phyloP scores from a whole-genome alignment of 2,888 invertebrate species.

The Leistus spinibarbis region DNA sequence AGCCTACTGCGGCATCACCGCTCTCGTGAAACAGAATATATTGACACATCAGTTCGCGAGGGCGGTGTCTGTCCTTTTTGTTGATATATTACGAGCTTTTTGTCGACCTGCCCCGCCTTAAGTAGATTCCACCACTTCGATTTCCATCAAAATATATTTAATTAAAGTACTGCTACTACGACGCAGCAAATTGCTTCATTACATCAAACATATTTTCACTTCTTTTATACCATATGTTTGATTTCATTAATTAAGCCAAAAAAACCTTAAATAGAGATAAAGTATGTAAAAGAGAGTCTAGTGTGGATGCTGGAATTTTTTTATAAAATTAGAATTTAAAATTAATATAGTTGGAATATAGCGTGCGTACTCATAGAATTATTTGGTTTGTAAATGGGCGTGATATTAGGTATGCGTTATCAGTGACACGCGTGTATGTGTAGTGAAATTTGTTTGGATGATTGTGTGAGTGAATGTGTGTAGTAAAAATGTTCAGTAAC shows the following conservation, averaged over 20 bases:
- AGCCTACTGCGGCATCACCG: not conserved
- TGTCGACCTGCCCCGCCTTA: not conserved
- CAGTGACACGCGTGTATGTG: not conserved
- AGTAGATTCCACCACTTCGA: not conserved
- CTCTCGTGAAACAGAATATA: not conserved
- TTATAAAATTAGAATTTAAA: too few relatives aligned
- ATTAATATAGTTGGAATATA: too few relatives aligned
- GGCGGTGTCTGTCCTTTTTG: not conserved
- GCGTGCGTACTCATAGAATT: not conserved
- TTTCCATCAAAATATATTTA: conserved; percentile 3
- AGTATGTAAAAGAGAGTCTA: too few relatives aligned
- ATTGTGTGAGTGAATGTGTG: not conserved
- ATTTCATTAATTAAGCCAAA: not conserved
- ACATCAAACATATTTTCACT: too few relatives aligned
- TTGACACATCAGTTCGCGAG: not conserved
- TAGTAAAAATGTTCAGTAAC: conserved; percentile 22
- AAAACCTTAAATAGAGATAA: too few relatives aligned
- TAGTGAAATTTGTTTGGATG: not conserved
- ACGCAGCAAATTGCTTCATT: too few relatives aligned
- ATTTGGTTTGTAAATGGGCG: not conserved
- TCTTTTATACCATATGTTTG: too few relatives aligned
- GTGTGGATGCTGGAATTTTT: too few relatives aligned
- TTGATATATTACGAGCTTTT: not conserved
- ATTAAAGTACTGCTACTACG: too few relatives aligned
- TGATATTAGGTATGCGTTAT: not conserved